Evolutionary conservation across 2,113 vertebrate genomes (phyloP).

Genomic region (Dromiciops gliroides): DNA sequence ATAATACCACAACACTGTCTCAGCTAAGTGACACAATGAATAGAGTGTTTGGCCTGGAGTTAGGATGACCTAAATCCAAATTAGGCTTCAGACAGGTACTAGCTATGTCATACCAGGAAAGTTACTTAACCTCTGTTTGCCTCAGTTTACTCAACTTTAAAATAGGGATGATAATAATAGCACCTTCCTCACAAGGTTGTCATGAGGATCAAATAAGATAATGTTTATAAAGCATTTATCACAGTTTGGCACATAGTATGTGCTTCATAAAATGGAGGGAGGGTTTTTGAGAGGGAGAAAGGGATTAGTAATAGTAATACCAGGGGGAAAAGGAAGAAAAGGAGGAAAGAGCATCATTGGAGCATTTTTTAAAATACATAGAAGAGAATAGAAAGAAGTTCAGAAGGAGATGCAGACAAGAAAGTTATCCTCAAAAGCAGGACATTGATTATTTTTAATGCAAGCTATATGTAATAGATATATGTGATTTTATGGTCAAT

Average conservation of each 20-base stretch:
- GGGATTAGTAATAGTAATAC: neutral
- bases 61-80: neutral
- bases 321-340: too few species aligned
- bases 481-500: neutral
- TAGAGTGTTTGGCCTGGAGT: neutral
- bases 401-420: neutral
- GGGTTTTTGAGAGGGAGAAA: neutral
- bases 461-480: neutral
- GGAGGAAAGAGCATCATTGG: neutral
- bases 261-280: neutral
- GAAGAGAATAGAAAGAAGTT: neutral
- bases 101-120: neutral
- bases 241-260: neutral
- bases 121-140: neutral
- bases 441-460: neutral
- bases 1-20: neutral
- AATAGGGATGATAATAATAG: neutral
- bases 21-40: neutral
- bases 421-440: neutral
- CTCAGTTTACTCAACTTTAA: neutral
- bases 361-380: neutral
- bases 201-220: neutral
- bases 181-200: neutral
- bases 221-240: neutral
- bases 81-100: neutral